phyloP scores from a whole-genome alignment of 2,888 invertebrate genomes.

The Pasiphila rectangulata region DNA sequence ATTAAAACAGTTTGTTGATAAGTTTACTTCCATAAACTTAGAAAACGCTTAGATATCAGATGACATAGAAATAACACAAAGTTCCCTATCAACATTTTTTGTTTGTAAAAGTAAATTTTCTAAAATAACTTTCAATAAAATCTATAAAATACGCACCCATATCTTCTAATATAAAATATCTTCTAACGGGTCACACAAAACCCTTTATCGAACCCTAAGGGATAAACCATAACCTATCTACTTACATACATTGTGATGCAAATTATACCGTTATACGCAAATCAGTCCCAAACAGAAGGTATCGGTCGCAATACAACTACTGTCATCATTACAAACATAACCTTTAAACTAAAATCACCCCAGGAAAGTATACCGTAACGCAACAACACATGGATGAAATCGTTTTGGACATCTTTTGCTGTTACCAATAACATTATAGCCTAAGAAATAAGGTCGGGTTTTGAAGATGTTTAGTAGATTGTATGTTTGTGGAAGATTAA shows the following conservation, averaged over 20 bases:
- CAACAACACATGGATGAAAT: neutral
- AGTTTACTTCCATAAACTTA: no score
- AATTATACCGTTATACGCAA: conserved; percentile 47
- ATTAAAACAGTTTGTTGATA: no score
- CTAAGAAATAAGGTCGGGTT: neutral
- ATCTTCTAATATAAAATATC: no score
- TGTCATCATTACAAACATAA: conserved; percentile 27
- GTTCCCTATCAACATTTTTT: no score
- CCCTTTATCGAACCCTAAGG: conserved; percentile 7
- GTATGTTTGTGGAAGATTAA: conserved; percentile 40
- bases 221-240: conserved; percentile 14
- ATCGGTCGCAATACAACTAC: conserved; percentile 25
- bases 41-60: no score
- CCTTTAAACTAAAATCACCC: conserved; percentile 5
- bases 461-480: neutral
- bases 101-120: no score
- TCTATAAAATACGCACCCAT: no score
- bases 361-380: conserved; percentile 14
- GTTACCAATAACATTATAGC: conserved; percentile 18
- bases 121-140: no score
- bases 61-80: no score
- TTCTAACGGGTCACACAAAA: conserved; percentile 9
- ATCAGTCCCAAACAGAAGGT: conserved; percentile 42
- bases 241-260: conserved; percentile 36
- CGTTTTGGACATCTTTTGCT: neutral